Base-by-base conservation (phyloP, 2,797 vertebrate genomes). In the Caiman crocodilus region DNA sequence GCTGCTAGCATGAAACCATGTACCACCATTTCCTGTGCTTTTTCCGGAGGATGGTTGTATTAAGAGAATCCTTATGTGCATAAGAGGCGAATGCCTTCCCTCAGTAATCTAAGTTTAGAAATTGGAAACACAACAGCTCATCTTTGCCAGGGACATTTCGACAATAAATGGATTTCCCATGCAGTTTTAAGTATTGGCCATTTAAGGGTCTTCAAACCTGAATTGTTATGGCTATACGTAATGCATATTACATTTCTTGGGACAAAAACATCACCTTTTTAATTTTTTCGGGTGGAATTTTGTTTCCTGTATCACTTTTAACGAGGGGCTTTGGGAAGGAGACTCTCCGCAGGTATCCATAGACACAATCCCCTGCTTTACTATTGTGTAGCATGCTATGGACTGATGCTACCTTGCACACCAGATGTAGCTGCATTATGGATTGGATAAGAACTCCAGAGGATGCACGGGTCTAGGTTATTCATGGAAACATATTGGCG, bases 361-460 rank as follows among this genome's bases (percentile, higher is more conserved):
- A 12, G 20, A 28, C 18, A 56, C 32, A 69, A 7, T 18, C 12
- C 28, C 50, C 30, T 20, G n/a, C 56, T 56, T 28, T 20, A 4
- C n/a, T 76, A 17, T n/a, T 76, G 55, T 28, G 21, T 58, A 76
- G n/a, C 18, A 30, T 57, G 74, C n/a, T 14, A 7, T 30, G 7
- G 55, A 4, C 17, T 28, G 56, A 28, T 18, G 28, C 18, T 76
- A 17, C 55, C 20, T 76, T 28, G 35, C 15, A 21, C 2, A 76
- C 0, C 7, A 56, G n/a, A 1, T 2, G 2, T 16, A 8, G 7
- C 30, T 21, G 17, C 25, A 50, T 14, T 76, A 28, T n/a, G 64
- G 16, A 20, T 4, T 65, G 25, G n/a, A 65, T 65, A 10, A 65
- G 42, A 50, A 50, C 42, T 50, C 42, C 42, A 32, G 20, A 32